Evolutionary conservation across 2,113 vertebrate genomes (phyloP), one percentile per base, ranked within the genome.

Genomic region (Perognathus longimembris): DNA sequence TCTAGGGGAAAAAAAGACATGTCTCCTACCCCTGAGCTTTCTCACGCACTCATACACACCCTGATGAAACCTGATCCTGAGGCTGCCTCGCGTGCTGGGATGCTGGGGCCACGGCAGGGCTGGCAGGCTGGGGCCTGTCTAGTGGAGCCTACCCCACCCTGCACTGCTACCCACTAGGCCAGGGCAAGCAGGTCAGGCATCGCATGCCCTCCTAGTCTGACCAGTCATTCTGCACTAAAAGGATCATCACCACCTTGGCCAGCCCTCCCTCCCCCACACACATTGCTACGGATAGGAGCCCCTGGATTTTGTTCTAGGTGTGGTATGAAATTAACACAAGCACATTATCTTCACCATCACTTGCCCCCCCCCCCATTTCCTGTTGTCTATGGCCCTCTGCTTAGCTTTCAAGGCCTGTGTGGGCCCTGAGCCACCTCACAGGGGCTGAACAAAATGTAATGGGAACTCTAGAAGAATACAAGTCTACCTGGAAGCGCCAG

Each of bases 1-100:
- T 83, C 54, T 83, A n/a, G n/a, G 74, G 88, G 67, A 59, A 61
- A 79, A 64, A 87, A 76, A 64, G 86, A 85, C 2, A 8, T 70
- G 80, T 40, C 96, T 88, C 69, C 83, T 93, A 81, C 69, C 30
- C 75, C 22, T 32, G 38, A 21, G 66, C 85, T 95, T 97, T 97
- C 96, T 96, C 95, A 97, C 89, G 95, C 94, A 96, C 89, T 91
- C 94, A 92, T 89, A 92, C 87, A 97, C 96, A 63, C 96, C 96
- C 96, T 96, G 15, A 82, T 96, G 96, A 96, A 96, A 97, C 95
- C 94, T 42, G 94, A 97, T 84, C 94, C 89, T 7, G 30, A 59
- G 80, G 86, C 89, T 36, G 79, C 93, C 92, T 97, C 21, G 3
- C 38, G 0, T 92, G 91, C 61, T 54, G 89, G 36, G 30, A 0